A percentile compares a stretch with the other conserved stretches of the same genome.
These are phyloP conservation scores for Phalacrocorax pelagicus DNA, from an alignment of 2,113 vertebrate species.

Conservation along the genomic window DNA sequence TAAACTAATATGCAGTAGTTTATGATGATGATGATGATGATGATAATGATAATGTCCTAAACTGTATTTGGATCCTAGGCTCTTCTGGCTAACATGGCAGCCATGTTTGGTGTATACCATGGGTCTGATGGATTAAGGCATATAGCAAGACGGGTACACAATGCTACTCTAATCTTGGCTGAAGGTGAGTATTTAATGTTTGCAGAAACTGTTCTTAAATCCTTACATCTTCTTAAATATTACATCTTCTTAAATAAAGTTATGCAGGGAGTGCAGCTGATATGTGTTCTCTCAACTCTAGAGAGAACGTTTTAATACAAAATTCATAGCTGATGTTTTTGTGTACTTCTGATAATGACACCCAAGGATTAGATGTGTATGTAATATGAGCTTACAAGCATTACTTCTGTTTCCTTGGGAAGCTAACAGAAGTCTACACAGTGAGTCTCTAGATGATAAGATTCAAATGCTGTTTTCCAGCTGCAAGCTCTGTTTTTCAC, in stretches of 20 bases:
- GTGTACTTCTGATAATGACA: background rate
- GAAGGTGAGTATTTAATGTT: slow-evolving; percentile 80
- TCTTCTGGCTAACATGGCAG: slow-evolving; percentile 95
- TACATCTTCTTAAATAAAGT: background rate
- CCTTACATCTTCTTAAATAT: background rate
- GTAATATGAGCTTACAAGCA: background rate
- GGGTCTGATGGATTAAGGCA: slow-evolving; percentile 89
- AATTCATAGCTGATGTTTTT: background rate
- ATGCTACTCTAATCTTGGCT: slow-evolving; percentile 88
- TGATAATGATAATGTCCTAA: too few species aligned
- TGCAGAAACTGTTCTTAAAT: background rate
- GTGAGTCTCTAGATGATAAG: rapidly evolving
- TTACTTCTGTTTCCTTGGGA: background rate
- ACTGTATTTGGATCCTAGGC: slow-evolving; percentile 76
- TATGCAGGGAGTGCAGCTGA: background rate
- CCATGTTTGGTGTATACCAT: slow-evolving; percentile 94
- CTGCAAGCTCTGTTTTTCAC: background rate
- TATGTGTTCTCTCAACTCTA: background rate
- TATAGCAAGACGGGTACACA: slow-evolving; percentile 91
- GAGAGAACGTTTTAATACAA: background rate
- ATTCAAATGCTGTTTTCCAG: background rate
- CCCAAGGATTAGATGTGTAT: background rate
- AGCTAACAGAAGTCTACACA: background rate
- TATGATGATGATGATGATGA: background rate
- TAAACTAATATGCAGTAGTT: background rate